Percentiles rank a stretch among this genome's conserved stretches.
These are phyloP conservation scores for Drosophila pectinifera DNA, from an alignment of 1,140 invertebrate genomes.

Conservation along the genomic window DNA sequence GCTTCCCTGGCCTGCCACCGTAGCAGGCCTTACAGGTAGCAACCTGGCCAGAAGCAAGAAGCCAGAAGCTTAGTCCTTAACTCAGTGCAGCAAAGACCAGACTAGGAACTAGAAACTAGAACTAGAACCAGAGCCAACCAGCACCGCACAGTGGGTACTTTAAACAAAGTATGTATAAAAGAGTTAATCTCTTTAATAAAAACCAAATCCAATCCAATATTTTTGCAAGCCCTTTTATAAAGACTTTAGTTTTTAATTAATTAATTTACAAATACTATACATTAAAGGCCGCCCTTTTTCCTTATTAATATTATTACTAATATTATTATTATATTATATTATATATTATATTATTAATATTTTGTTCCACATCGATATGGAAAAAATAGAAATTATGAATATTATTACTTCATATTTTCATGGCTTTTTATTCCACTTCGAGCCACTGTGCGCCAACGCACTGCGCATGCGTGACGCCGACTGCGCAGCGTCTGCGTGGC, in stretches of 20 bases:
- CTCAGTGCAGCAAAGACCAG: neutral
- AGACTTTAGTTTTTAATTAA: too few species aligned
- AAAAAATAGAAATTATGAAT: too few species aligned
- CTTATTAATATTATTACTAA: too few species aligned
- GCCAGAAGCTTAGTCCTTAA: constrained; percentile 25
- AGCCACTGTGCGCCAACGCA: constrained; percentile 32
- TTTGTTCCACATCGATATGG: too few species aligned
- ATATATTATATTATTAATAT: neutral
- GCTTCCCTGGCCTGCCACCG: constrained; percentile 1
- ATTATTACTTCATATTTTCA: neutral
- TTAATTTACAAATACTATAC: too few species aligned
- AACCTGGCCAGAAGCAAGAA: neutral
- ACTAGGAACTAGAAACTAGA: neutral
- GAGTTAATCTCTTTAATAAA: too few species aligned
- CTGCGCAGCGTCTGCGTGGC: constrained; percentile 22
- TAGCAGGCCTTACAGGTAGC: constrained; percentile 10
- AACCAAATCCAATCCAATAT: too few species aligned
- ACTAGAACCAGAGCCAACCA: neutral
- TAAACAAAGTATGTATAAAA: neutral
- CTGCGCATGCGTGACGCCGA: constrained; percentile 53
- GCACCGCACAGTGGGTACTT: neutral
- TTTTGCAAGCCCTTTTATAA: too few species aligned
- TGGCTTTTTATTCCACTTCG: neutral
- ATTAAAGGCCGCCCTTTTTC: too few species aligned
- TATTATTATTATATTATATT: too few species aligned